These are phyloP conservation scores for Erpobdella octoculata DNA, from an alignment of 2,888 invertebrate species.

Conservation along the genomic window DNA sequence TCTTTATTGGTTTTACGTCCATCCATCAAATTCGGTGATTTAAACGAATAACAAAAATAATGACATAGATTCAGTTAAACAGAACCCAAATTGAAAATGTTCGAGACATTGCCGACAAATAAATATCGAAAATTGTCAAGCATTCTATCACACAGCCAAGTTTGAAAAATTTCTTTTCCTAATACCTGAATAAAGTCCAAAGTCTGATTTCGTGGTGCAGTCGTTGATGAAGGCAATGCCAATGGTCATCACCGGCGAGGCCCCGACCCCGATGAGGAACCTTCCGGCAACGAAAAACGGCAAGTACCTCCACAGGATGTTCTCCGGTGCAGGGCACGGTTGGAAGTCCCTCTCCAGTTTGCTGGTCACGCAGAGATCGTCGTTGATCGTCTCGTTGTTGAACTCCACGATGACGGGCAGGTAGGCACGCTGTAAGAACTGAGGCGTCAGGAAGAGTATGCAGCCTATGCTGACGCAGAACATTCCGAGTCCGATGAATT, in stretches of 20 bases:
- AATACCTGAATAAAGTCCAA: conserved; percentile 37
- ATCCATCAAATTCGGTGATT: too few species aligned
- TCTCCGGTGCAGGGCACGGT: background rate
- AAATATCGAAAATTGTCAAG: too few species aligned
- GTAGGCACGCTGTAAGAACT: conserved; percentile 35
- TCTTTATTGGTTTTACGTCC: too few species aligned
- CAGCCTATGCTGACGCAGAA: conserved; percentile 31
- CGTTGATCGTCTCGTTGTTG: background rate
- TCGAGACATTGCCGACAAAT: too few species aligned
- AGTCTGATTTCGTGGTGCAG: conserved; percentile 30
- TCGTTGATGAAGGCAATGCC: conserved; percentile 37
- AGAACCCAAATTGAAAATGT: too few species aligned
- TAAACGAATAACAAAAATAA: too few species aligned
- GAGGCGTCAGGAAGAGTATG: conserved; percentile 34
- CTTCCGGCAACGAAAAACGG: conserved; percentile 35
- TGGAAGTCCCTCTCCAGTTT: background rate
- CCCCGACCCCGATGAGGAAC: conserved; percentile 34
- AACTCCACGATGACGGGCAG: conserved; percentile 7
- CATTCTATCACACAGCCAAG: too few species aligned
- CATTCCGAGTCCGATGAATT: conserved; percentile 30
- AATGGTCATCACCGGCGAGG: conserved; percentile 37
- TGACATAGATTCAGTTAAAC: too few species aligned
- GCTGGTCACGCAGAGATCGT: background rate
- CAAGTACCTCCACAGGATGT: conserved; percentile 30
- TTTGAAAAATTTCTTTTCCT: too few species aligned